Base-by-base conservation (phyloP, 1,140 invertebrate genomes). In the Lamellibrachia luymesi region DNA sequence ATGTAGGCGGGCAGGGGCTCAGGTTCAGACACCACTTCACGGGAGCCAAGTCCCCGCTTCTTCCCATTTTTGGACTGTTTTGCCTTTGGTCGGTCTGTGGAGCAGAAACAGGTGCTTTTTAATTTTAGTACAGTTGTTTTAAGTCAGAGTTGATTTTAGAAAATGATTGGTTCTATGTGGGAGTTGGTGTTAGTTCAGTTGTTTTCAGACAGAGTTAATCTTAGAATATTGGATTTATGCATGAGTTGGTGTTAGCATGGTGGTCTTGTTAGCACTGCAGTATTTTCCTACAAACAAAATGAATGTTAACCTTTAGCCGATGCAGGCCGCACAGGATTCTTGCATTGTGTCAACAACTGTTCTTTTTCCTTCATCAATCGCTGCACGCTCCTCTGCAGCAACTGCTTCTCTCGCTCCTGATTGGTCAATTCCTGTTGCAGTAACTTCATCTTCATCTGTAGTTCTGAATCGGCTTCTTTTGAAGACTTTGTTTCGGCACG, bases 331-430 rank as follows among this genome's bases (percentile, higher is more conserved):
- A 25, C 50, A 52, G 51, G 5, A n/a, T 50, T 91, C 25, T 90
- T 38, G 50, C 93, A 92, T 52, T 50, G 4, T 94, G n/a, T 27
- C 94, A 93, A 80, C 64, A 80, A 80, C 64, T 80, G 64, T 22
- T 80, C 64, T 94, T 95, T 95, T 92, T 95, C 95, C 93, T 95
- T 95, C 90, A 94, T 94, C 90, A 96, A 92, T 93, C 94, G 93
- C 56, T 96, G 95, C 38, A 96, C 64, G 13, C 94, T 95, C 38
- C 94, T 95, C 90, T 95, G 94, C 52, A 95, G 93, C 2, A 94
- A 93, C 80, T 94, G 93, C 2, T 96, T 91, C 52, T 96, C 95
- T 94, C 95, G 94, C 22, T 94, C 94, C 94, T 95, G 95, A 92
- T 94, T 94, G 56, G 95, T 94, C 51, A 96, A 56, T 89, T 95